Conservation (phyloP, 2,797 vertebrate genomes). For the Spea hammondii region DNA sequence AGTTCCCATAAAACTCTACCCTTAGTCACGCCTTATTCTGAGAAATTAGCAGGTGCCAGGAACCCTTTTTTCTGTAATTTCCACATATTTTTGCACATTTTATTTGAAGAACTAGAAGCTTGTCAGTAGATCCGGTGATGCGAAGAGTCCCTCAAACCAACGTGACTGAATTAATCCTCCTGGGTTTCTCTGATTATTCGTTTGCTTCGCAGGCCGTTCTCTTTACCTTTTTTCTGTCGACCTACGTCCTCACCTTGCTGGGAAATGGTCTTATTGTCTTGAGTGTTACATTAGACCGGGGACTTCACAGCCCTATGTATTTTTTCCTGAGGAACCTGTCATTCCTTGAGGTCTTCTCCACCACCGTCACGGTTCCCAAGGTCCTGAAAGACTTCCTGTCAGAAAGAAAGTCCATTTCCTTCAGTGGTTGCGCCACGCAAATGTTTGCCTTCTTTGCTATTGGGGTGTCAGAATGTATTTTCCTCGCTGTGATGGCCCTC, state of each 20-base stretch:
- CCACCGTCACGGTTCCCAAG: neutral
- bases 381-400: conserved; percentile 1
- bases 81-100: too few relatives aligned
- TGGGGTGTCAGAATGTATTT: conserved; percentile 53
- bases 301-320: conserved; percentile 14
- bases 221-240: neutral
- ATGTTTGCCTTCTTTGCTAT: conserved; percentile 55
- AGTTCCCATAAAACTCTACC: too few relatives aligned
- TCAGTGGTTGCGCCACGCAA: conserved; percentile 52
- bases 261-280: conserved; percentile 14
- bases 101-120: too few relatives aligned
- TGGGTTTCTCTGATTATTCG: neutral
- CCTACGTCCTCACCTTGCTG: neutral
- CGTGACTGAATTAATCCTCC: neutral
- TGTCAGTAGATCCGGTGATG: neutral
- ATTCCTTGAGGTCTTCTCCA: neutral
- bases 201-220: neutral
- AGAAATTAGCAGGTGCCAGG: too few relatives aligned
- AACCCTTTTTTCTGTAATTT: too few relatives aligned
- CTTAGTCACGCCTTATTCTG: too few relatives aligned
- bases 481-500: conserved; percentile 57
- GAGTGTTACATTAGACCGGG: neutral
- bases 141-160: neutral
- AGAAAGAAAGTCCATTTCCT: neutral
- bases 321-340: conserved; percentile 17